phyloP scores from a whole-genome alignment of 2,797 vertebrate species.

The Pseudochromis fuscus region DNA sequence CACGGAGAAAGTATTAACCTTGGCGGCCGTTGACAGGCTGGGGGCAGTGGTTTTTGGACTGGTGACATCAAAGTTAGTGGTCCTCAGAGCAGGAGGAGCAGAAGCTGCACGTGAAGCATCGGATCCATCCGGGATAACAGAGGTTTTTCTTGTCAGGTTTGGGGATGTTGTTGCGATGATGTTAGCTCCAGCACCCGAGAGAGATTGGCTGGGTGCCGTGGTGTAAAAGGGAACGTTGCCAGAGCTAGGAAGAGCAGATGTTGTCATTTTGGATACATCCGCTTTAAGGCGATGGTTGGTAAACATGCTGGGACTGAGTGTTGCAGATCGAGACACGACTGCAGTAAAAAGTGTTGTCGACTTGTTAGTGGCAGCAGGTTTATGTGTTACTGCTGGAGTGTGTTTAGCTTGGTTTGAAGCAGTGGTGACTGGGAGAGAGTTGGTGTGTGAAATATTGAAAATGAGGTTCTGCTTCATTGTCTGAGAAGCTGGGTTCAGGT shows the following conservation, averaged over 20 bases:
- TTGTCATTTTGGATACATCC: not conserved
- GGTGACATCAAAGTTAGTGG: constrained; percentile 11
- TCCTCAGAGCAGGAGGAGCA: constrained; percentile 13
- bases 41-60: constrained; percentile 55
- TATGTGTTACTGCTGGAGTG: constrained; percentile 13
- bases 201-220: constrained; percentile 20
- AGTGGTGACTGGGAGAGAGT: constrained; percentile 22
- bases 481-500: constrained; percentile 30
- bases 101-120: constrained; percentile 8
- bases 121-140: constrained; percentile 2
- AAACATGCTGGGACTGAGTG: constrained; percentile 38
- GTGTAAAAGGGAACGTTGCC: not conserved
- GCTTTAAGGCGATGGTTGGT: constrained; percentile 35
- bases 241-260: constrained; percentile 14
- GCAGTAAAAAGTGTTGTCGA: constrained; percentile 68
- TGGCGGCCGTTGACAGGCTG: constrained; percentile 24
- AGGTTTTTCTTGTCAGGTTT: constrained; percentile 25
- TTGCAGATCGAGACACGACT: constrained; percentile 62
- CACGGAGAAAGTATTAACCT: constrained; percentile 8
- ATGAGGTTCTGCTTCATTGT: constrained; percentile 37
- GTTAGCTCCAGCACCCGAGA: constrained; percentile 10
- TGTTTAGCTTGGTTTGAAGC: constrained; percentile 21
- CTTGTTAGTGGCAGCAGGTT: constrained; percentile 26
- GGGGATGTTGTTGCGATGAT: constrained; percentile 13
- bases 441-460: not conserved